These are phyloP conservation scores for Mus musculus DNA, from an alignment of 2,113 vertebrate species.

Conservation along the genomic window GRCm39 chr9:58264001-58264500, in stretches of 20 bases:
- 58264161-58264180: background rate
- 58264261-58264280: background rate
- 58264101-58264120: background rate
- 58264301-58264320: background rate
- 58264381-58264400: background rate
- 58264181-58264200: background rate
- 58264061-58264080: background rate
- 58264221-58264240: background rate
- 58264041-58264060: background rate
- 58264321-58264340: background rate
- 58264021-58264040: background rate
- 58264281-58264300: background rate
- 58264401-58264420: background rate
- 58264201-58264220: background rate
- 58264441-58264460: background rate
- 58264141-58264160: background rate
- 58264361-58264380: background rate
- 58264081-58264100: background rate
- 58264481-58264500: background rate
- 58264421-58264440: background rate
- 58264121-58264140: background rate
- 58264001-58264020: background rate
- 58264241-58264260: background rate
- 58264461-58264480: background rate
- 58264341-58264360: background rate